Evolutionary conservation across 2,113 vertebrate species (phyloP), one percentile per base, ranked within the genome.

Genomic region (Plectropomus leopardus): DNA sequence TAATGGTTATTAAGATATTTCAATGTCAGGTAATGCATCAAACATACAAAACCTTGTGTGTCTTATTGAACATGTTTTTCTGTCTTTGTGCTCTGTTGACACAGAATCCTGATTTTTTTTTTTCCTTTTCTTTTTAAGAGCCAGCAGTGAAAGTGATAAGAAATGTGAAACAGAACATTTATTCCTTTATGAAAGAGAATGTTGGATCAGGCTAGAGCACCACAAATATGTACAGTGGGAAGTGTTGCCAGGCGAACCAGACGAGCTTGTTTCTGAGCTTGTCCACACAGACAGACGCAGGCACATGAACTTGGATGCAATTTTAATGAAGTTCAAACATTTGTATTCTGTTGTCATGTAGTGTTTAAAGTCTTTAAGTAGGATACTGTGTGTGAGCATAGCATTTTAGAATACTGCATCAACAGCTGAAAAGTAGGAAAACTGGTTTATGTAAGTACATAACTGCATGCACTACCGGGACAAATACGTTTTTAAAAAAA

Each of bases 381-480:
- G 10, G 36, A 40, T 10, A 40, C 36, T 40, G 36, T 40, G 3
- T 40, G n/a, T n/a, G n/a, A n/a, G n/a, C n/a, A n/a, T n/a, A n/a
- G n/a, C n/a, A n/a, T n/a, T n/a, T n/a, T n/a, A n/a, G n/a, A n/a
- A n/a, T n/a, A n/a, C n/a, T n/a, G n/a, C n/a, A n/a, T n/a, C n/a
- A n/a, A n/a, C n/a, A n/a, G n/a, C n/a, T n/a, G n/a, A n/a, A n/a
- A 36, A 36, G 1, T 5, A 9, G 8, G 8, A 8, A 36, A 36
- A 36, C 8, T 36, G 34, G 34, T 36, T 36, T 8, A 36, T 9
- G 9, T 36, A 9, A 36, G 9, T 36, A 36, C 15, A 30, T 57
- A 9, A 3, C 17, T 34, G 57, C 17, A 4, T n/a, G 28, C 0
- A 0, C 1, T 1, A 34, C 1, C 10, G 23, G 32, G 26, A 50